These are phyloP conservation scores for Tyto alba DNA, from an alignment of 2,113 vertebrate species.

Conservation along the genomic window DNA sequence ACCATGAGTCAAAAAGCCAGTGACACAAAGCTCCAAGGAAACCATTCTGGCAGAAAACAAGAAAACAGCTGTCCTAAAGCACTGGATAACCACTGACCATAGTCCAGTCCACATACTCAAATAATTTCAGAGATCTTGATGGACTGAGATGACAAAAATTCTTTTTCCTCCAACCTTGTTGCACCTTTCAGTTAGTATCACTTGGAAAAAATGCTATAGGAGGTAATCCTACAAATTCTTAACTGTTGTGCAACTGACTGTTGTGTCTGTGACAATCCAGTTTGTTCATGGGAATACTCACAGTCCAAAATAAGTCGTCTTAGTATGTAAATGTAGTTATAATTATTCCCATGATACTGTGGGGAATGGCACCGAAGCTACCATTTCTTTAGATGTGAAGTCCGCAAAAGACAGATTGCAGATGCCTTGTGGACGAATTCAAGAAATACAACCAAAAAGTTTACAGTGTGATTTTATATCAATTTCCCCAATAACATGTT, in stretches of 20 bases:
- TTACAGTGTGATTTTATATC: neutral
- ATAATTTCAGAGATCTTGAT: neutral
- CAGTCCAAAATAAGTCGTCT: neutral
- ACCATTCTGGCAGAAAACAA: neutral
- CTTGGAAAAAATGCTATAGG: neutral
- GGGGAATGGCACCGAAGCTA: neutral
- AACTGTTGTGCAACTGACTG: neutral
- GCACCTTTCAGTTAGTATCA: neutral
- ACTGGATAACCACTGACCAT: neutral
- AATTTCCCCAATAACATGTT: constrained; percentile 27
- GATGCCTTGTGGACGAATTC: neutral
- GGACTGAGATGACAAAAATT: neutral
- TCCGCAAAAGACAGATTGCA: neutral
- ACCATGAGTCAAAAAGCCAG: neutral
- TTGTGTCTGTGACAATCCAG: neutral
- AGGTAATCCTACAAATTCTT: neutral
- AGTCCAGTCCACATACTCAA: neutral
- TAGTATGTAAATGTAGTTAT: neutral
- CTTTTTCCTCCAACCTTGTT: neutral
- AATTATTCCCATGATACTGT: neutral
- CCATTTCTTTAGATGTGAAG: neutral
- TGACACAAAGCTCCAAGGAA: neutral
- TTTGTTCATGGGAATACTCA: neutral
- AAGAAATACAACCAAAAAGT: constrained; percentile 1
- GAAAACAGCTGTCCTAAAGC: neutral